These are phyloP conservation scores for Homarus americanus DNA, from an alignment of 1,140 invertebrate species.

Conservation along the genomic window DNA sequence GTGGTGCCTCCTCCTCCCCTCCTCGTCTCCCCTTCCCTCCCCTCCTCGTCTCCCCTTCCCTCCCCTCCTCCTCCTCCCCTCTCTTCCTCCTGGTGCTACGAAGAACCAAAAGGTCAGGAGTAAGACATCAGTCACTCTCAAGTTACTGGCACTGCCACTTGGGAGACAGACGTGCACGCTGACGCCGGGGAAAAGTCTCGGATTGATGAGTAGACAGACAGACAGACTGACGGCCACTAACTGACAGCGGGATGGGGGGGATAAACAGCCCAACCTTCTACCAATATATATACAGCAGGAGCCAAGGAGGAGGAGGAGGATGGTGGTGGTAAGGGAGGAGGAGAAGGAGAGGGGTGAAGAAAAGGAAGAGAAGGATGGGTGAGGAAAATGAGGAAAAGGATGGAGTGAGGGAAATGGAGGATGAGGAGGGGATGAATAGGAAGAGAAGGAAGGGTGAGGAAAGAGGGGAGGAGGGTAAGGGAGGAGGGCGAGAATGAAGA, in stretches of 20 bases:
- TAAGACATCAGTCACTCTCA: conserved; percentile 53
- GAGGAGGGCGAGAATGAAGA: conserved; percentile 17
- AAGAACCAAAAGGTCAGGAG: conserved; percentile 40
- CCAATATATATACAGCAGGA: conserved; percentile 4
- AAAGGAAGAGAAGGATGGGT: background rate
- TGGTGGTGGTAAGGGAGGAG: no score
- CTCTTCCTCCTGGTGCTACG: background rate
- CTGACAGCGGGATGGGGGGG: conserved; percentile 32
- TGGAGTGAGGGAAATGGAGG: background rate
- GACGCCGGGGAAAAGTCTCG: conserved; percentile 30
- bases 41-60: no score
- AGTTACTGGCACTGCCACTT: conserved; percentile 55
- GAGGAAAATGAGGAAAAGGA: conserved; percentile 8
- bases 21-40: no score
- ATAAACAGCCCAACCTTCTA: conserved; percentile 40
- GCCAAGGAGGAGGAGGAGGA: no score
- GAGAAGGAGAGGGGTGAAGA: background rate
- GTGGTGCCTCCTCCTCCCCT: no score
- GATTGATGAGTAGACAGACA: conserved; percentile 59
- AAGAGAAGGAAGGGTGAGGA: background rate
- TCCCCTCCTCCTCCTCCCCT: no score
- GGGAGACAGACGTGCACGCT: conserved; percentile 31
- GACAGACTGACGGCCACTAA: conserved; percentile 44
- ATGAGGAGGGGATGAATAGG: no score
- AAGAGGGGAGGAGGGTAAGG: background rate